Evolutionary conservation across 1,140 invertebrate species (phyloP).

Genomic region (Proales similis): DNA sequence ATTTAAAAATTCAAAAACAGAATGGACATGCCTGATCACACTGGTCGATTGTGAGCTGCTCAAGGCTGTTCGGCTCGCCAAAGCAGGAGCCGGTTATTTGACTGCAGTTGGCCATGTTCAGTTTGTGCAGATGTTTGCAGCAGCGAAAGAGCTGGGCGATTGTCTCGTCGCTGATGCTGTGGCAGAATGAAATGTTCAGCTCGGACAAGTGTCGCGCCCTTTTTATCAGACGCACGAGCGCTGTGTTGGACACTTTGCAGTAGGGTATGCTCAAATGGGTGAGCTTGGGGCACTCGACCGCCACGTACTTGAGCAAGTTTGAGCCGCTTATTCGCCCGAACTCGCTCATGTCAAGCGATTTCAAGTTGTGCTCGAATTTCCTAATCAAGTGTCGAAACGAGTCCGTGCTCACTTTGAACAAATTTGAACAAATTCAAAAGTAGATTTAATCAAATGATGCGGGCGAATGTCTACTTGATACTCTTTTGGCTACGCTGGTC

Average conservation of each 20-base stretch:
- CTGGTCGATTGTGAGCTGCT: constrained; percentile 1
- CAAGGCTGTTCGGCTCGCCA: neutral
- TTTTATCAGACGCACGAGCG: constrained; percentile 17
- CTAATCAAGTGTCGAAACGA: constrained; percentile 6
- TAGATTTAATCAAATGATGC: too few relatives aligned
- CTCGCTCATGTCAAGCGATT: constrained; percentile 20
- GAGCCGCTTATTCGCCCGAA: constrained; percentile 4
- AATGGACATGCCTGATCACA: constrained; percentile 27
- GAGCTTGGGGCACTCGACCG: constrained; percentile 5
- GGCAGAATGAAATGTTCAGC: neutral
- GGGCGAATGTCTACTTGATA: too few relatives aligned
- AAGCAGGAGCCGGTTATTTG: constrained; percentile 3
- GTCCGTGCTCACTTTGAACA: neutral
- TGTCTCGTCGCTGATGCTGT: constrained; percentile 7
- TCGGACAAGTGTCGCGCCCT: neutral
- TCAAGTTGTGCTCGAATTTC: constrained; percentile 17
- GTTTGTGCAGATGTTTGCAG: constrained; percentile 9
- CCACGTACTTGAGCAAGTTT: constrained; percentile 2
- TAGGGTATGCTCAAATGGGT: neutral
- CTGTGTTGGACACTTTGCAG: constrained; percentile 8
- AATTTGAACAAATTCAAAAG: neutral
- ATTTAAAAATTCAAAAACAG: neutral
- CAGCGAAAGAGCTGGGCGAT: constrained; percentile 24
- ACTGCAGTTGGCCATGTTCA: constrained; percentile 8
- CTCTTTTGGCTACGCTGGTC: constrained; percentile 13